phyloP scores from a whole-genome alignment of 2,113 vertebrate species.

The Malurus cyaneus region DNA sequence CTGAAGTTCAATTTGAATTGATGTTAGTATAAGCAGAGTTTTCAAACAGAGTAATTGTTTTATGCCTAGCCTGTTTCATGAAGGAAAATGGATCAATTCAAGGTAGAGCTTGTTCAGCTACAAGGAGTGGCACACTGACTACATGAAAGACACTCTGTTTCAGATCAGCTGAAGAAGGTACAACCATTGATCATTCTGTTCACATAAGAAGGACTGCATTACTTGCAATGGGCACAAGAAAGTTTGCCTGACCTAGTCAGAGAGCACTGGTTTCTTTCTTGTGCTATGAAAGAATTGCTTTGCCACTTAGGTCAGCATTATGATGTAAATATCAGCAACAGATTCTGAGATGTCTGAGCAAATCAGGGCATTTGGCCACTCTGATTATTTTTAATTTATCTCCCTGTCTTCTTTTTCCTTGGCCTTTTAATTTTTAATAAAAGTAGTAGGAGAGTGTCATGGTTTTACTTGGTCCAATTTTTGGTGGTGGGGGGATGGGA shows the following conservation, averaged over 20 bases:
- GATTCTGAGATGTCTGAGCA: conserved; percentile 43
- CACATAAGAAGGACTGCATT: not conserved
- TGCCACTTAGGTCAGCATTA: conserved; percentile 54
- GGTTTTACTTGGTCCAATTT: too few relatives aligned
- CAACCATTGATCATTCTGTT: not conserved
- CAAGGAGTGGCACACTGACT: not conserved
- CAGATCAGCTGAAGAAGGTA: not conserved
- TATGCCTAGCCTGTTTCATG: not conserved
- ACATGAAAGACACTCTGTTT: not conserved
- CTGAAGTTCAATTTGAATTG: not conserved
- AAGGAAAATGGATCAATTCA: conserved; percentile 1
- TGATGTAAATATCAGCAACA: conserved; percentile 67
- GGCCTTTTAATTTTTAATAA: conserved; percentile 4
- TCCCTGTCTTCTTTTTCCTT: not conserved
- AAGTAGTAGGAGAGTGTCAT: not conserved
- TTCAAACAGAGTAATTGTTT: not conserved
- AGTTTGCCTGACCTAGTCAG: conserved; percentile 3
- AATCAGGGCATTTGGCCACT: conserved; percentile 25
- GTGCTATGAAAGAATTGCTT: conserved; percentile 61
- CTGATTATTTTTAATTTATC: conserved; percentile 31
- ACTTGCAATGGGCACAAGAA: conserved; percentile 3
- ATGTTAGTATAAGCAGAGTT: not conserved
- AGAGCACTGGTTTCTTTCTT: conserved; percentile 18
- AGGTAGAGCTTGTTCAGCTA: not conserved
- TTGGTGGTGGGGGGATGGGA: too few relatives aligned